Percentiles rank a stretch among this genome's conserved stretches.
Conservation (phyloP, 2,888 invertebrate genomes). For the Crossocerus cetratus region DNA sequence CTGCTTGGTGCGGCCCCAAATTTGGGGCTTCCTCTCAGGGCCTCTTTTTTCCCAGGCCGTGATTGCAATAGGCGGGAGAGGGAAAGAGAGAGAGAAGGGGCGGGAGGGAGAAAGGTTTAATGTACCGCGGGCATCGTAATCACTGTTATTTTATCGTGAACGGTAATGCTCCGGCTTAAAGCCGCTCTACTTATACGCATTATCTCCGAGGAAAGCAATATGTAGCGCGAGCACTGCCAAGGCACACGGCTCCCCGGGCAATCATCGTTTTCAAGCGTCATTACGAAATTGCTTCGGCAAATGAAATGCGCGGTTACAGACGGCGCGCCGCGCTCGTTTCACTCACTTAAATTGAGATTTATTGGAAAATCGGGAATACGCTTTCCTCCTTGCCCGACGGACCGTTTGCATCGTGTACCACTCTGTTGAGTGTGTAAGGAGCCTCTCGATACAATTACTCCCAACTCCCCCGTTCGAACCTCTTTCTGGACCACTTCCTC, state of each 20-base stretch:
- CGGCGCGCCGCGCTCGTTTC: conserved; percentile 28
- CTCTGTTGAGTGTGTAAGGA: conserved; percentile 4
- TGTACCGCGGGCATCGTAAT: conserved; percentile 66
- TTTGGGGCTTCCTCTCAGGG: background rate
- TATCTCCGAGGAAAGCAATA: conserved; percentile 61
- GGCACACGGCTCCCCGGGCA: conserved; percentile 60
- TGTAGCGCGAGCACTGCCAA: conserved; percentile 24
- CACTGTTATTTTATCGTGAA: conserved; percentile 73
- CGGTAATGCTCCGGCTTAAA: conserved; percentile 70
- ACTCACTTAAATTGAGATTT: conserved; percentile 68
- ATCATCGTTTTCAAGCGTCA: conserved; percentile 70
- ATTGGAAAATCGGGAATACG: conserved; percentile 67
- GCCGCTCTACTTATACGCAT: conserved; percentile 72
- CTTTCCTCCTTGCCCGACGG: conserved; percentile 39
- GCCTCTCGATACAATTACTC: background rate
- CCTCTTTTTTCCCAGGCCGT: conserved; percentile 55
- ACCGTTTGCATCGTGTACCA: conserved; percentile 32
- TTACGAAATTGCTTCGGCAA: conserved; percentile 72
- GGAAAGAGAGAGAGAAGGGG: conserved; percentile 24
- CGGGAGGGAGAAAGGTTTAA: background rate
- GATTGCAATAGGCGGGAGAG: conserved; percentile 53
- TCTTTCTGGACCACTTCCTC: background rate
- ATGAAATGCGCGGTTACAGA: conserved; percentile 66
- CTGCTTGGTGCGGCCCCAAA: background rate
- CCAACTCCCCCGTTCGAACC: background rate